A percentile compares a stretch with the other conserved stretches of the same genome.
Evolutionary conservation across 2,113 vertebrate species (phyloP).

Genomic region (Andinoacara biseriatus): DNA sequence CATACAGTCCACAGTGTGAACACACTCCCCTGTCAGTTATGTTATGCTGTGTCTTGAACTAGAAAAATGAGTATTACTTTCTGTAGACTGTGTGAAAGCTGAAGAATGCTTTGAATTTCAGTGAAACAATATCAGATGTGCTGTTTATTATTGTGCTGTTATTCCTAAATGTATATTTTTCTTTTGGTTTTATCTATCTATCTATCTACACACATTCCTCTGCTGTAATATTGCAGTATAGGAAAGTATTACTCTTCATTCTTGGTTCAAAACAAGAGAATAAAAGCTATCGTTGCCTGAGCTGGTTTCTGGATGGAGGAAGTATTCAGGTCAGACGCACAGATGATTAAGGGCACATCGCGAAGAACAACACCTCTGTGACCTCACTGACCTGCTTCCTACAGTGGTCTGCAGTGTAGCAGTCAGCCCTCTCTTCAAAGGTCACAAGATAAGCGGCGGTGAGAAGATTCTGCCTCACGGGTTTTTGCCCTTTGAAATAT

Average conservation of each 20-base stretch:
- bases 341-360: background rate
- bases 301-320: background rate
- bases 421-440: background rate
- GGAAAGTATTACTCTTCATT: background rate
- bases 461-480: background rate
- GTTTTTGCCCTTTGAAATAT: background rate
- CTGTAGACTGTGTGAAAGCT: background rate
- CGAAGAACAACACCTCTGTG: background rate
- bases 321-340: background rate
- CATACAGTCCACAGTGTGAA: constrained; percentile 20
- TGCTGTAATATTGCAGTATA: background rate
- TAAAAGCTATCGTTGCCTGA: background rate
- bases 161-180: background rate
- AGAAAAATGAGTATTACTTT: constrained; percentile 42
- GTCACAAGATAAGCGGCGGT: background rate
- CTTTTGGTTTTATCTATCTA: background rate
- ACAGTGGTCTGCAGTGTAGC: background rate
- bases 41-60: constrained; percentile 57
- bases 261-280: background rate
- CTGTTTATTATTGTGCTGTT: background rate
- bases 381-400: background rate
- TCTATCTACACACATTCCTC: no score
- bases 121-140: background rate
- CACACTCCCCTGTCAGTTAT: constrained; percentile 1
- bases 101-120: background rate